phyloP scores from a whole-genome alignment of 2,113 vertebrate species.

The Accipiter virgatus region DNA sequence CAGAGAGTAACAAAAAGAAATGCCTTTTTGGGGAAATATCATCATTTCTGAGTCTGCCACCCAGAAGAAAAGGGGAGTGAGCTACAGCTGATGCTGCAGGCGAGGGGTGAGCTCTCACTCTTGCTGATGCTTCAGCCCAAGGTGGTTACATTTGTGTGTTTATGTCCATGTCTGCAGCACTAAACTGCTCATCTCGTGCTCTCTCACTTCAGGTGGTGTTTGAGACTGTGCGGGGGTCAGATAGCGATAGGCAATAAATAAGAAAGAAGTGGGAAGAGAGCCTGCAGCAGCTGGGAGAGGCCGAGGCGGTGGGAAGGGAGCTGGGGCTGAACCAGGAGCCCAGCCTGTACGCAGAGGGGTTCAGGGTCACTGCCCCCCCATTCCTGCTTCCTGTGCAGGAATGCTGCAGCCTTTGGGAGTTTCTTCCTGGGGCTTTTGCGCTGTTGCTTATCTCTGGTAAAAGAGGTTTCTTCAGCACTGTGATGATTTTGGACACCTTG shows the following conservation, averaged over 20 bases:
- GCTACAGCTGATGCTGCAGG: neutral
- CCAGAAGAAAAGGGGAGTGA: neutral
- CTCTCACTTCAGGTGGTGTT: neutral
- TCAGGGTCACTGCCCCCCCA: neutral
- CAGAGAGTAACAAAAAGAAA: neutral
- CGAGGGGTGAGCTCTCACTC: neutral
- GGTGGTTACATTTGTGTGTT: neutral
- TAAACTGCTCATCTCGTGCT: neutral
- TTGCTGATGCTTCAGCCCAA: neutral
- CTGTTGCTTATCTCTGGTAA: neutral
- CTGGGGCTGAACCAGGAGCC: neutral
- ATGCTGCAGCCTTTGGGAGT: neutral
- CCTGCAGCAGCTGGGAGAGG: neutral
- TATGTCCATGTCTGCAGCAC: neutral
- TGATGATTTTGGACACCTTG: neutral
- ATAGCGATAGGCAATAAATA: neutral
- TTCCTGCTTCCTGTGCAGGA: rapidly evolving
- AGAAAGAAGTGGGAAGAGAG: neutral
- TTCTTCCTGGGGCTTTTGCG: neutral
- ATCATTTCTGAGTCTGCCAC: neutral
- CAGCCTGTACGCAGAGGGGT: rapidly evolving
- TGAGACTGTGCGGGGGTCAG: neutral
- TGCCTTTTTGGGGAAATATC: neutral
- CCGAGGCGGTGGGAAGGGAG: neutral
- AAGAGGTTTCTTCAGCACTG: neutral